These are phyloP conservation scores for Mus spicilegus DNA, from an alignment of 2,113 vertebrate genomes.

Conservation along the genomic window DNA sequence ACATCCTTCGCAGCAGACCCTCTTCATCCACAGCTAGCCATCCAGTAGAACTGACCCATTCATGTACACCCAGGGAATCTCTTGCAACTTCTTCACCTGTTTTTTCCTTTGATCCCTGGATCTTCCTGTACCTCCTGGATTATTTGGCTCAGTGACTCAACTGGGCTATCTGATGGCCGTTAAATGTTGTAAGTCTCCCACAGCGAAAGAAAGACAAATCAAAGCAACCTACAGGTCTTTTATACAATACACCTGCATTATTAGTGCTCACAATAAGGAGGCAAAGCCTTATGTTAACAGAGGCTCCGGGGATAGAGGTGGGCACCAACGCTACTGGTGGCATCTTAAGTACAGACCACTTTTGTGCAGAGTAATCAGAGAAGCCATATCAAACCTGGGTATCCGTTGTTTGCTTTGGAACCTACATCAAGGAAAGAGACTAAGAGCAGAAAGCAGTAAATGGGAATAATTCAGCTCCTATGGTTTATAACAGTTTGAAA, in stretches of 20 bases:
- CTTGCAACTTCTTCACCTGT: background rate
- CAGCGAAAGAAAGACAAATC: constrained; percentile 15
- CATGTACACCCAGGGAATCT: background rate
- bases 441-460: background rate
- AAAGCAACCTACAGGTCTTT: background rate
- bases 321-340: background rate
- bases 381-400: background rate
- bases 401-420: constrained; percentile 29
- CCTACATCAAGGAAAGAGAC: background rate
- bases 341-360: background rate
- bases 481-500: background rate
- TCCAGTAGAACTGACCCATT: background rate
- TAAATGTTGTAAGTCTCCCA: background rate
- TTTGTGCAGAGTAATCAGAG: background rate
- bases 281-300: constrained; percentile 31
- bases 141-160: constrained; percentile 24
- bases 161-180: background rate
- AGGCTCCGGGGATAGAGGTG: background rate
- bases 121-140: background rate
- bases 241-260: background rate
- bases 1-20: background rate
- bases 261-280: background rate
- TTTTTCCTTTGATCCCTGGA: background rate
- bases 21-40: background rate
- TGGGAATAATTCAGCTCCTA: background rate